Base-by-base conservation (phyloP, 2,113 vertebrate genomes). In the Hippotragus niger region DNA sequence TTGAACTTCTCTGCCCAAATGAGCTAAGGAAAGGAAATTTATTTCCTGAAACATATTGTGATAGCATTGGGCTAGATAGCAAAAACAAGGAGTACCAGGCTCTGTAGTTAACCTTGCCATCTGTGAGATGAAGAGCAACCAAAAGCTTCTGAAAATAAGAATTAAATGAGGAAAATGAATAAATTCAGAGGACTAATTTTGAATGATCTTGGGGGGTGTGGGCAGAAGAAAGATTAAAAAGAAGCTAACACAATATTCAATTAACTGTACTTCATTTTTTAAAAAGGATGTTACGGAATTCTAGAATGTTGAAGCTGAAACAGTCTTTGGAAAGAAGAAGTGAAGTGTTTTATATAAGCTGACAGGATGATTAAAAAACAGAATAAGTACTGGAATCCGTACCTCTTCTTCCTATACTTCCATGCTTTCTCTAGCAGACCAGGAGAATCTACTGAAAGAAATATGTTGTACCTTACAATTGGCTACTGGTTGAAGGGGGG, bases 161-260 rank as follows among this genome's bases (percentile, higher is more conserved):
- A 52, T 64, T 31, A 40, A 76, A n/a, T 81, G 60, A 97, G 43
- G 31, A 95, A 95, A 97, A 29, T 85, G n/a, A 88, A 3, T 57
- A 87, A 27, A 91, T 84, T 95, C 16, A 33, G 78, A 90, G 60
- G n/a, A 71, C 89, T 93, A 89, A 89, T 78, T 89, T 93, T 50
- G 57, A 90, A 17, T 86, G 1, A 71, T 36, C 23, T 33, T 84
- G 81, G 43, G 47, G 10, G n/a, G 5, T 4, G 4, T 9, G 17
- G 1, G 14, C 7, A 11, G 53, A 81, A 74, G 7, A 64, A 14
- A 78, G 43, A 29, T 90, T 74, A 29, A 86, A 88, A 92, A 81
- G 88, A 57, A 96, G 74, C 74, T 81, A 33, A 81, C 43, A 78
- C 3, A 47, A 33, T 50, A 81, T 50, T 12, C 33, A 81, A 6